Evolutionary conservation across 2,888 invertebrate species (phyloP).

Genomic region (Drosophila putrida): DNA sequence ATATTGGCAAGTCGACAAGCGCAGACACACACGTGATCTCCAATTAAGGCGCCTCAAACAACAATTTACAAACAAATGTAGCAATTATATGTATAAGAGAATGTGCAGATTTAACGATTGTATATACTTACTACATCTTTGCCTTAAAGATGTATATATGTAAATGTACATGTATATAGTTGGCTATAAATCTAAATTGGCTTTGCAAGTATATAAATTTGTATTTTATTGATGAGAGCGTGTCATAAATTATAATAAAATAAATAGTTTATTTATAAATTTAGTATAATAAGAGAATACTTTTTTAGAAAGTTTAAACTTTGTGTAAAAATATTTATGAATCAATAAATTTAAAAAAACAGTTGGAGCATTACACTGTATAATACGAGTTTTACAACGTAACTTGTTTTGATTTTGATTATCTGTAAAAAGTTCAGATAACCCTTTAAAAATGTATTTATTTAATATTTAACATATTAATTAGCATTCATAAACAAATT

Average conservation of each 20-base stretch:
- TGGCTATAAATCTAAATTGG: conserved; percentile 12
- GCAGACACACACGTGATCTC: conserved; percentile 12
- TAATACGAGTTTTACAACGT: background rate
- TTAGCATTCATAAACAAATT: conserved; percentile 11
- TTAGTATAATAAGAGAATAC: too few relatives aligned
- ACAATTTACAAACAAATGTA: background rate
- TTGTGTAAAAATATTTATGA: background rate
- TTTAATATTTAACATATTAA: conserved; percentile 11
- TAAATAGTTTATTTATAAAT: background rate
- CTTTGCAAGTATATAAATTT: background rate
- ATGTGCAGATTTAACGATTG: too few relatives aligned
- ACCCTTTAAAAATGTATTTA: conserved; percentile 1
- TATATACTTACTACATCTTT: too few relatives aligned
- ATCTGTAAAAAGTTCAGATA: conserved; percentile 16
- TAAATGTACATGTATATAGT: background rate
- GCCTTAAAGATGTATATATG: too few relatives aligned
- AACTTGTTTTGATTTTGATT: conserved; percentile 1
- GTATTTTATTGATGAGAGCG: background rate
- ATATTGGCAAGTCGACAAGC: background rate
- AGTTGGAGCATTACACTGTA: background rate
- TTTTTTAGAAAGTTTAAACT: background rate
- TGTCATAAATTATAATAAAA: background rate
- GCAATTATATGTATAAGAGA: too few relatives aligned
- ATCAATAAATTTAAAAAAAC: background rate
- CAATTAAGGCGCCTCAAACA: conserved; percentile 23